Percentiles rank a stretch among this genome's conserved stretches.
Evolutionary conservation across 2,113 vertebrate genomes (phyloP).

Genomic region (Alethe castanea): DNA sequence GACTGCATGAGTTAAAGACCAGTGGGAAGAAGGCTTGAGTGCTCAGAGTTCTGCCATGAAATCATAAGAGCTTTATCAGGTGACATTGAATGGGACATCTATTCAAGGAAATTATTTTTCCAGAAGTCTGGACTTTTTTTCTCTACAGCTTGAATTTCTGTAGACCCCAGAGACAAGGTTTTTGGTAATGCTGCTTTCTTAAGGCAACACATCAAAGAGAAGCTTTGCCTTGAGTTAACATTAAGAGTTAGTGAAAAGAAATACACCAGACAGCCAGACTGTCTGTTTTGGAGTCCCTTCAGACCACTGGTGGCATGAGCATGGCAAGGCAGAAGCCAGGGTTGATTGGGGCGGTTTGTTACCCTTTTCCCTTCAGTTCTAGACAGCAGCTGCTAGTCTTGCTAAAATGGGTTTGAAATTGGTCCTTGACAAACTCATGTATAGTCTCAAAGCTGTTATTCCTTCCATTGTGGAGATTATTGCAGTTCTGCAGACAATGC

Average conservation of each 20-base stretch:
- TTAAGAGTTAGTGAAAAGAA: not conserved
- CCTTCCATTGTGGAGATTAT: constrained; percentile 41
- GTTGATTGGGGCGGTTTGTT: not conserved
- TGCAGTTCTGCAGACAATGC: not conserved
- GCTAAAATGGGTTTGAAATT: constrained; percentile 24
- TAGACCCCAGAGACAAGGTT: not conserved
- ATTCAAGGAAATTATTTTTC: not conserved
- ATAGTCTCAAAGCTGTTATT: not conserved
- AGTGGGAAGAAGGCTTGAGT: not conserved
- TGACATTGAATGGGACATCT: not conserved
- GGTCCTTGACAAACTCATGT: constrained; percentile 37
- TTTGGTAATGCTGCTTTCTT: not conserved
- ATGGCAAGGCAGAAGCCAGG: not conserved
- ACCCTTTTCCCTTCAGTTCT: not conserved
- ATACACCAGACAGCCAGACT: not conserved
- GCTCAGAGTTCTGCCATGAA: not conserved
- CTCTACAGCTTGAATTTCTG: not conserved
- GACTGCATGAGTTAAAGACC: not conserved
- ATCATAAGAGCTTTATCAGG: not conserved
- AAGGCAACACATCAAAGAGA: not conserved
- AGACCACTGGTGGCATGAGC: not conserved
- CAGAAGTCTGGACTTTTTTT: not conserved
- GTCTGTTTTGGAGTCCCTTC: not conserved
- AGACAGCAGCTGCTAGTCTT: not conserved
- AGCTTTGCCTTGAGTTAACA: not conserved